Percentiles rank a stretch among this genome's conserved stretches.
Evolutionary conservation across 1,140 invertebrate species (phyloP).

Genomic region (Campodea augens): DNA sequence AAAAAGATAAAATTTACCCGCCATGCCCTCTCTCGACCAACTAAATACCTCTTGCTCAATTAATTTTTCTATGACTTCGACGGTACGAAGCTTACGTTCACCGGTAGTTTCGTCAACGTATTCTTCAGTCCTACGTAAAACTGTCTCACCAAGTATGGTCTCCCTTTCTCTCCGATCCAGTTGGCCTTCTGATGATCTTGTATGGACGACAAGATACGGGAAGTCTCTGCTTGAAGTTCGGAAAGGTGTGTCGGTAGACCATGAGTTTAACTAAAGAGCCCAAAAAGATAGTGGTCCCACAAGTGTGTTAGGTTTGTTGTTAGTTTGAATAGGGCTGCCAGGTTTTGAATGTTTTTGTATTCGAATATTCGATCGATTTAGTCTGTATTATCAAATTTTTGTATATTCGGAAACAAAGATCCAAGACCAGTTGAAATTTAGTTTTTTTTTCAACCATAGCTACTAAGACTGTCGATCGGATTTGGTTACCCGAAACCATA

Average conservation of each 20-base stretch:
- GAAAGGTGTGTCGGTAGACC: background rate
- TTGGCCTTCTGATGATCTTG: conserved; percentile 49
- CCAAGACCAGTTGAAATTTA: too few relatives aligned
- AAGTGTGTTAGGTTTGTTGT: background rate
- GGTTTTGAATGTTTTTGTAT: too few relatives aligned
- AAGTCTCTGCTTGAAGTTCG: conserved; percentile 28
- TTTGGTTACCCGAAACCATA: too few relatives aligned
- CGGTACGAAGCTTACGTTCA: conserved; percentile 62
- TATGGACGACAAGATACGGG: conserved; percentile 63
- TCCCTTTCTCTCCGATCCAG: conserved; percentile 62
- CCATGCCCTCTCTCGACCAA: too few relatives aligned
- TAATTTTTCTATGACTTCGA: conserved; percentile 84
- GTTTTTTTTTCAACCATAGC: too few relatives aligned
- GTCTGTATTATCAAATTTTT: too few relatives aligned
- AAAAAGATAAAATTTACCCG: background rate
- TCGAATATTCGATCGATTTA: too few relatives aligned
- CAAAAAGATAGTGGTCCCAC: background rate
- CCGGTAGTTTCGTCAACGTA: conserved; percentile 67
- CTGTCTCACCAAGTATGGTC: conserved; percentile 70
- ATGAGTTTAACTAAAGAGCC: background rate
- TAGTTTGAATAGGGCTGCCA: too few relatives aligned
- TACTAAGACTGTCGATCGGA: too few relatives aligned
- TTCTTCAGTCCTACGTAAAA: conserved; percentile 67
- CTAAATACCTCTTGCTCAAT: conserved; percentile 81
- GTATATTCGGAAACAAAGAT: too few relatives aligned